Conservation (phyloP, 2,113 vertebrate genomes). For the Clarias magur region DNA sequence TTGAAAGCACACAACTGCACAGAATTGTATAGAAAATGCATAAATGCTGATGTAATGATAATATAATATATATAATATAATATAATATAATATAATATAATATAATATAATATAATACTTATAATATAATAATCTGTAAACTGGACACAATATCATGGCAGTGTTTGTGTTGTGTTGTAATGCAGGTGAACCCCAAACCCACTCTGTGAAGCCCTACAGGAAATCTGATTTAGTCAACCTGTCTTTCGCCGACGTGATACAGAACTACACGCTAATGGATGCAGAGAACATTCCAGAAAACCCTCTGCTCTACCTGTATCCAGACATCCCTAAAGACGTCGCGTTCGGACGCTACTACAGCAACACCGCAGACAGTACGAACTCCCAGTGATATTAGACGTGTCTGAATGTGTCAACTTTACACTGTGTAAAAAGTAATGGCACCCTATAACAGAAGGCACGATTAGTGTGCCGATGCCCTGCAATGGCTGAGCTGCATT, state of each 20-base stretch:
- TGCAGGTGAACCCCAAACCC: slow-evolving; percentile 73
- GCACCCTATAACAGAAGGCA: neutral
- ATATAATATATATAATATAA: neutral
- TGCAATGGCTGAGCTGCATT: neutral
- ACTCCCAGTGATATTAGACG: neutral
- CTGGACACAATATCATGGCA: too few species aligned
- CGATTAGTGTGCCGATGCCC: neutral
- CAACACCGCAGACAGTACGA: slow-evolving; percentile 76
- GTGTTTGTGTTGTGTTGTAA: neutral
- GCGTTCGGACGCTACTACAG: slow-evolving; percentile 85
- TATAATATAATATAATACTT: too few species aligned
- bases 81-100: too few species aligned
- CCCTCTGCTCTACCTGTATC: slow-evolving; percentile 88
- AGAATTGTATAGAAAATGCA: neutral
- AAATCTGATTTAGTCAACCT: slow-evolving; percentile 80
- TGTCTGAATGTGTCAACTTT: neutral
- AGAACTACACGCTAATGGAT: slow-evolving; percentile 81
- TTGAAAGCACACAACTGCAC: neutral
- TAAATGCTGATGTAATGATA: too few species aligned
- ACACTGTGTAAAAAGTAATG: neutral
- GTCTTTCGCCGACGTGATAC: slow-evolving; percentile 81
- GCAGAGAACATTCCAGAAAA: slow-evolving; percentile 77
- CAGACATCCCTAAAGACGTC: slow-evolving; percentile 80
- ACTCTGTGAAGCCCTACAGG: slow-evolving; percentile 86
- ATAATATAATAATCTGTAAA: too few species aligned